These are phyloP conservation scores for Parasteatoda lunata DNA, from an alignment of 2,888 invertebrate species.

Conservation along the genomic window DNA sequence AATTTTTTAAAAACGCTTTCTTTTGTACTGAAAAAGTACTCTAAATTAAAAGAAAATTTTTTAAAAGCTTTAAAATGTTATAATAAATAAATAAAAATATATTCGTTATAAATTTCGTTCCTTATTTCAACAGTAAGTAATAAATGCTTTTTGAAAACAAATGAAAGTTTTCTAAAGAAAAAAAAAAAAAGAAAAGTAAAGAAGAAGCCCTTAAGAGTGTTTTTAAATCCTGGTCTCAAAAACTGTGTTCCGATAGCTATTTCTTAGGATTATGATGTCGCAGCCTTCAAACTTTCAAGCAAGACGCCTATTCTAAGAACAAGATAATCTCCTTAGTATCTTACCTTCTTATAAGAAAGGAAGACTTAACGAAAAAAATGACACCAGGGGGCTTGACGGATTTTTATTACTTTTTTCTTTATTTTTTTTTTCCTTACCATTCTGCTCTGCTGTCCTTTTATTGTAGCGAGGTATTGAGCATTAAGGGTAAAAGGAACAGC, in stretches of 20 bases:
- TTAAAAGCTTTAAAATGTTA: no score
- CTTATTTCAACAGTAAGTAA: no score
- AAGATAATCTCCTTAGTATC: not conserved
- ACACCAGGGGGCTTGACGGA: constrained; percentile 4
- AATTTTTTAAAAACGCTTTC: no score
- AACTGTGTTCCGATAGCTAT: not conserved
- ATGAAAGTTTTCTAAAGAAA: constrained; percentile 1
- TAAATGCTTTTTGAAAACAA: no score
- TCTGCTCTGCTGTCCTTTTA: constrained; percentile 1
- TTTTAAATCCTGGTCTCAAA: no score
- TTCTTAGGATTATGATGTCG: not conserved
- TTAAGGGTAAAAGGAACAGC: constrained; percentile 27
- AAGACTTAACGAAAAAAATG: constrained; percentile 31
- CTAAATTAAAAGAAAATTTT: no score
- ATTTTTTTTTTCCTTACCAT: constrained; percentile 20
- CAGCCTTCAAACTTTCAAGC: constrained; percentile 1
- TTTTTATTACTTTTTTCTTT: constrained; percentile 26
- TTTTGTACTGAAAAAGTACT: no score
- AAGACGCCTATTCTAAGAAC: constrained; percentile 5
- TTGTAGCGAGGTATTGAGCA: constrained; percentile 51
- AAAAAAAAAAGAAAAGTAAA: not conserved
- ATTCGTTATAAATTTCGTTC: no score
- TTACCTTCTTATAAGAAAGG: not conserved
- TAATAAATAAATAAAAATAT: no score
- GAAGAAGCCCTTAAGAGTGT: not conserved